Evolutionary conservation across 2,113 vertebrate species (phyloP), one percentile per base, ranked within the genome.

Genomic region (Sphyrna mokarran): DNA sequence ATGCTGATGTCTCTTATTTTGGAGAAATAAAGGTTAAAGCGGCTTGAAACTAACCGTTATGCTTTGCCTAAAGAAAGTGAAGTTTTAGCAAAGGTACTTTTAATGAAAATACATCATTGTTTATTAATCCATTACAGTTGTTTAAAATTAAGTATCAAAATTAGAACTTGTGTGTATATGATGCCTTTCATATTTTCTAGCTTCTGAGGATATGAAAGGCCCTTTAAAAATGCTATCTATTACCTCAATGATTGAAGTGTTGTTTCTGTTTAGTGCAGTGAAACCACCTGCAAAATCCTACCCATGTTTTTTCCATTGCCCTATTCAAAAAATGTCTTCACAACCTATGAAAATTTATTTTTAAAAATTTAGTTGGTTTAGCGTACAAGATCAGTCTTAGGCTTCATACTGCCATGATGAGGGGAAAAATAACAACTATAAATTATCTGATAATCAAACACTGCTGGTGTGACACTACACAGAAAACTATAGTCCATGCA

Each of bases 1-100:
- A 99, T 87, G 98, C 98, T 33, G 99, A 99, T 96, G 96, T 96
- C 43, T 97, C 98, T 40, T 99, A 98, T 69, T 98, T 98, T 96
- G 98, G 96, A 7, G 97, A 98, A 95, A 93, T 96, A 7, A 98
- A 98, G 96, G 54, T 14, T 23, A 95, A 95, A 86, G 96, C 95
- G 3, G 96, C 96, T 96, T 85, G 80, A 85, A 95, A 58, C 58
- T 63, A 95, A 95, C 96, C 96, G 97, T 96, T 93, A 97, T 97
- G 96, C 94, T 85, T 96, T 76, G 70, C 96, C 96, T 96, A 96
- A 95, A 95, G 90, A 68, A 96, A 69, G 90, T 96, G 94, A 96
- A 96, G 61, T 68, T 66, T 93, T 37, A 7, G 61, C 16, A 37
- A n/a, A 20, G 33, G 20, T 13, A 58, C 29, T n/a, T 91, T 61